phyloP scores from a whole-genome alignment of 2,888 invertebrate genomes.

The Pyrocoelia pectoralis region DNA sequence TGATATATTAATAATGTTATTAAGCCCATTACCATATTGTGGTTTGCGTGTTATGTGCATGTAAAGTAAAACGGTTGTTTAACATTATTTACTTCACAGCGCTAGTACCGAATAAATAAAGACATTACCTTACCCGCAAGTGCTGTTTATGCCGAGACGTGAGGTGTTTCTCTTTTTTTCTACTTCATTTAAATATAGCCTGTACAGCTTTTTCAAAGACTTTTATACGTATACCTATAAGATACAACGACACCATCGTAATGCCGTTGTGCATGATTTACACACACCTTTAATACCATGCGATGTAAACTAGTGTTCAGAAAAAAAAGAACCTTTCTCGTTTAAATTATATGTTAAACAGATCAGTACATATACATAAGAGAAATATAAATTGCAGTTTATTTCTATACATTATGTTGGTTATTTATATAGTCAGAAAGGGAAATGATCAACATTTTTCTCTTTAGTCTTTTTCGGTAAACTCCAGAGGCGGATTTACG shows the following conservation, averaged over 20 bases:
- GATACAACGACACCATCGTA: conserved; percentile 12
- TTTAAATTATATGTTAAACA: no score
- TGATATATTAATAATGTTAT: conserved; percentile 4
- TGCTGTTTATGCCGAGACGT: conserved; percentile 55
- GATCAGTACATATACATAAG: no score
- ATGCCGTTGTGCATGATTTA: conserved; percentile 23
- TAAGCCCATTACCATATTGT: conserved; percentile 10
- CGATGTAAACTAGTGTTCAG: no score
- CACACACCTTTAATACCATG: not conserved
- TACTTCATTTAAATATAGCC: conserved; percentile 34
- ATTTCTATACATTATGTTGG: no score
- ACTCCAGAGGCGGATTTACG: no score
- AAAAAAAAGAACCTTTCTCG: no score
- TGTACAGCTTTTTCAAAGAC: conserved; percentile 45
- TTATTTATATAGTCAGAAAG: no score
- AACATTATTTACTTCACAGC: conserved; percentile 43
- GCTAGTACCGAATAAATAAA: conserved; percentile 53
- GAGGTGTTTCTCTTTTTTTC: conserved; percentile 54
- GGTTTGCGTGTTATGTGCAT: conserved; percentile 24
- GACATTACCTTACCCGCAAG: conserved; percentile 56
- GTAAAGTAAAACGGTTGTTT: conserved; percentile 37
- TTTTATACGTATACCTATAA: conserved; percentile 20
- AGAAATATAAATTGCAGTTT: no score
- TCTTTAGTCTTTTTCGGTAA: no score
- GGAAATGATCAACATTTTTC: no score